Base-by-base conservation (phyloP, 2,113 vertebrate species). In the Pollimyrus isidori region DNA sequence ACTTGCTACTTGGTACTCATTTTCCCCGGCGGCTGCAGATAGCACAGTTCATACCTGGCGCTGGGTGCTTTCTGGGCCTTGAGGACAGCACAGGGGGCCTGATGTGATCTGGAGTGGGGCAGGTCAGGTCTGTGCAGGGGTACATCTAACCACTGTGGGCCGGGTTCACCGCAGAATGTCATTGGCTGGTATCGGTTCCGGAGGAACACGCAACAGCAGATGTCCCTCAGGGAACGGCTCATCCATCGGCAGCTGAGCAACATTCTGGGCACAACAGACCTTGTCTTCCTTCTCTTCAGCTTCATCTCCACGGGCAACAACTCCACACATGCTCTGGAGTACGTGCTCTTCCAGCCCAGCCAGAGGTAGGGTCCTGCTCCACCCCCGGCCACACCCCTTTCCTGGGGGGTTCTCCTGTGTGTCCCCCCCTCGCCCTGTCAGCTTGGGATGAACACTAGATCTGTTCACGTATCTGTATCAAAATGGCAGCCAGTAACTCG, bases 271-370 rank as follows among this genome's bases (percentile, higher is more conserved):
- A 97, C 97, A 91, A 98, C 98, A 48, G 98, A 99, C 93, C 97
- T 99, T 0, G 97, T 99, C 96, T 99, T 99, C 96, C 98, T 99
- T 76, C 98, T 99, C 91, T 98, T 99, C 94, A 98, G 98, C 95
- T 99, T 99, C 97, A 99, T 99, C 96, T 99, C 98, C 87, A 99
- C 98, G 0, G 98, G 98, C 93, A 99, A 99, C 95, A 99, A 95
- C 93, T 99, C 98, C 90, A 99, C 98, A 5, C 98, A 99, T 4
- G 98, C 98, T 90, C 95, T 99, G 96, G 98, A 99, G 93, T 99
- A 99, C 69, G 97, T 99, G 91, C 97, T 99, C 91, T 99, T 99
- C 92, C 97, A 98, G 94, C 98, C 98, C 91, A 98, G 96, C 94
- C 92, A 96, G 93, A 99, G 97, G 98, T 99, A 96, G 93, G 86